Conservation (phyloP, 2,113 vertebrate species). For the Scartelaos histophorus region DNA sequence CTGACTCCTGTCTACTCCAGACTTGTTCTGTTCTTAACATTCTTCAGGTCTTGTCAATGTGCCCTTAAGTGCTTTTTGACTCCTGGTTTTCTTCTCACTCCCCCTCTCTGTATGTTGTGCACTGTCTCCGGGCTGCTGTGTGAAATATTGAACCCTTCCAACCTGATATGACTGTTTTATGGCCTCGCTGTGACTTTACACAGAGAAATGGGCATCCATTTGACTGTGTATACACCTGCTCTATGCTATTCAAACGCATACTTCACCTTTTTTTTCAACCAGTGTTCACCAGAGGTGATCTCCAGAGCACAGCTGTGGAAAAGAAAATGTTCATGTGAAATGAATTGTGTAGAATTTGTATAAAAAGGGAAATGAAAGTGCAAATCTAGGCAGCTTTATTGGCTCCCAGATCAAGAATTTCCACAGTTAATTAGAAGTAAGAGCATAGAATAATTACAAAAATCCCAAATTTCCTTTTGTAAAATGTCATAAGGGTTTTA, state of each 20-base stretch:
- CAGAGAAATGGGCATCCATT: constrained; percentile 2
- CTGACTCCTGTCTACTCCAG: background rate
- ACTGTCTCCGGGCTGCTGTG: background rate
- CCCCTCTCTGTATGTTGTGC: background rate
- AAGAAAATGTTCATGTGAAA: background rate
- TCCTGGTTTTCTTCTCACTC: background rate
- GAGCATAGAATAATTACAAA: background rate
- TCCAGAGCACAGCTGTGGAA: background rate
- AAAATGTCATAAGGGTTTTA: constrained; percentile 2
- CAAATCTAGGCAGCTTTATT: background rate
- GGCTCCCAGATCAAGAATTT: background rate
- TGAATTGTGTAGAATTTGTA: background rate
- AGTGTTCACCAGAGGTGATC: background rate
- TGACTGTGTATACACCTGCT: background rate
- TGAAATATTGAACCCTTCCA: constrained; percentile 21
- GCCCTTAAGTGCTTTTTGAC: background rate
- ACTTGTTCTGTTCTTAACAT: background rate
- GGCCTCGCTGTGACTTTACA: constrained; percentile 7
- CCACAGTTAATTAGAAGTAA: background rate
- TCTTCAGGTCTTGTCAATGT: background rate
- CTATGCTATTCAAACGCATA: background rate
- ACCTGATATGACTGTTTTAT: constrained; percentile 17
- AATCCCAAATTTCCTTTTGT: background rate
- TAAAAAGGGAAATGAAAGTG: background rate
- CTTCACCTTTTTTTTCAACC: background rate